Conservation (phyloP, 2,888 invertebrate genomes). For the Tetanocera ferruginea region DNA sequence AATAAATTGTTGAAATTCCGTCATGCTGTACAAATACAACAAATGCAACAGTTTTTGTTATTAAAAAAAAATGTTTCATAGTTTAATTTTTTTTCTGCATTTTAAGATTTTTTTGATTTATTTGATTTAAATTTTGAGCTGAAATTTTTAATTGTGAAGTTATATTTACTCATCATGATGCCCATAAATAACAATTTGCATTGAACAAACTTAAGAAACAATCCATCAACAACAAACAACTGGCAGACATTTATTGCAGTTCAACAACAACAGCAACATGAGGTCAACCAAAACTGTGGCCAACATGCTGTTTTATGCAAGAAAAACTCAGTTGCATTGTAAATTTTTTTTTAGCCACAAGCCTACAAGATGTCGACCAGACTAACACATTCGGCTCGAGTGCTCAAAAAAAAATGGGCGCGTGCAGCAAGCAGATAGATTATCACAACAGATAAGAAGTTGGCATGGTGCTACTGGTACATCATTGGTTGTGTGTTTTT, state of each 20-base stretch:
- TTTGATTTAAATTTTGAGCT: too few relatives aligned
- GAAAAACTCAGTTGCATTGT: neutral
- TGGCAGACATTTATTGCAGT: neutral
- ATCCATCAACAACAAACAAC: neutral
- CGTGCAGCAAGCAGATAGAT: neutral
- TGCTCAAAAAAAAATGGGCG: neutral
- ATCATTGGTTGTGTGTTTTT: neutral
- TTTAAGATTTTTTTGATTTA: too few relatives aligned
- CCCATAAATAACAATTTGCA: too few relatives aligned
- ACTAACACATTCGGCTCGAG: neutral
- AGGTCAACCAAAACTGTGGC: neutral
- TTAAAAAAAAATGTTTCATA: too few relatives aligned
- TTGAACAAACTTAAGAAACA: too few relatives aligned
- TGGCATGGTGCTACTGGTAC: neutral
- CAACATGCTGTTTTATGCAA: neutral
- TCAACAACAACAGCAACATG: neutral
- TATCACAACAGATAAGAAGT: neutral
- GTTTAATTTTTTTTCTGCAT: too few relatives aligned
- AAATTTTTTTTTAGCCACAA: neutral
- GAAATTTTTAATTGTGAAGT: too few relatives aligned
- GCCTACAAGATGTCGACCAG: neutral
- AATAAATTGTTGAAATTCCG: too few relatives aligned
- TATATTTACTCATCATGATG: too few relatives aligned
- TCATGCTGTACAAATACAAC: too few relatives aligned
- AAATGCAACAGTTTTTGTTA: too few relatives aligned